Percentiles rank a stretch among this genome's conserved stretches.
Evolutionary conservation across 1,140 invertebrate genomes (phyloP).

Genomic region (Ceratosolen fusciceps): DNA sequence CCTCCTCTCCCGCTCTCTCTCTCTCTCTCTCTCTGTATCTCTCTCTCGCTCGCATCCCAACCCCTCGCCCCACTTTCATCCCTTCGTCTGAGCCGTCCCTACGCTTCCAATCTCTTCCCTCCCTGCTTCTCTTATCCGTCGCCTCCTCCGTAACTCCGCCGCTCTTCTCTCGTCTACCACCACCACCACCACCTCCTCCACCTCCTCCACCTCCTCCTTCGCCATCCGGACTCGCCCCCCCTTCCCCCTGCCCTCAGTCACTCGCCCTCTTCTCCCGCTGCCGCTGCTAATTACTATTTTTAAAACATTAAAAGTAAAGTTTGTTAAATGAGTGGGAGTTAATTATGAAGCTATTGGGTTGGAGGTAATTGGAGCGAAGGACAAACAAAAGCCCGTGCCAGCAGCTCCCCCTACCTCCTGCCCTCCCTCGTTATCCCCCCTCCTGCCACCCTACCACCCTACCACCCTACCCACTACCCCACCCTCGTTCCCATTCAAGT

Average conservation of each 20-base stretch:
- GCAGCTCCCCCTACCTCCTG: constrained; percentile 50
- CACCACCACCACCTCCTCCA: constrained; percentile 34
- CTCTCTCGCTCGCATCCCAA: no score
- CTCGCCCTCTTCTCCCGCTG: constrained; percentile 50
- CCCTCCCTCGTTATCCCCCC: constrained; percentile 47
- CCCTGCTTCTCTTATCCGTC: constrained; percentile 53
- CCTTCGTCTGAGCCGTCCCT: constrained; percentile 45
- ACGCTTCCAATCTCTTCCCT: neutral
- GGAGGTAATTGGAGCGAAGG: constrained; percentile 72
- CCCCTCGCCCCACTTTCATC: constrained; percentile 12
- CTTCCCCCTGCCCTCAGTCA: neutral
- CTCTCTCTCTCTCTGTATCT: constrained; percentile 39
- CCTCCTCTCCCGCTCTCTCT: no score
- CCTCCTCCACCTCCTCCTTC: constrained; percentile 26
- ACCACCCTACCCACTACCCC: neutral
- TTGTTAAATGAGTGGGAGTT: constrained; percentile 73
- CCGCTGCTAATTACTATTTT: constrained; percentile 72
- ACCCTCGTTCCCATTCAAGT: neutral
- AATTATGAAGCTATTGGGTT: constrained; percentile 72
- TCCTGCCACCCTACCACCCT: neutral
- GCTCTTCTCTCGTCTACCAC: constrained; percentile 52
- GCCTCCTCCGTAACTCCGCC: constrained; percentile 30
- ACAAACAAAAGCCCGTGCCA: constrained; percentile 70
- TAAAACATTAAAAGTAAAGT: constrained; percentile 74
- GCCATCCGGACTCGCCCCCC: neutral